Evolutionary conservation across 2,888 invertebrate species (phyloP), one percentile per base, ranked within the genome.

Genomic region (Quadroppia sp.): DNA sequence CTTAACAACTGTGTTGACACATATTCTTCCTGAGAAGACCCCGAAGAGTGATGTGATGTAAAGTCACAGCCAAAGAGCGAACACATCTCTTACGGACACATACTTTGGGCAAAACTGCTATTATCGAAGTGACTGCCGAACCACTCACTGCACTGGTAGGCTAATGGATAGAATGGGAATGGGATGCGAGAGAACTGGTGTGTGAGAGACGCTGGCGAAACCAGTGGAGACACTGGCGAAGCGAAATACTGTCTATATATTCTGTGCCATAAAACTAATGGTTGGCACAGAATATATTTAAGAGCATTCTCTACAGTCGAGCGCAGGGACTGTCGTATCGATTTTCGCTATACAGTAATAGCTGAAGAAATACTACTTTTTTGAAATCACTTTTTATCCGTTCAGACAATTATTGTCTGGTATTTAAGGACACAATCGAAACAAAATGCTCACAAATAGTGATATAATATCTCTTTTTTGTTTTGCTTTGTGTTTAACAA

Each of bases 1-100:
- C 36, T 61, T 30, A 61, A 61, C 61, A 61, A 61, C 61, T 61
- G 30, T 61, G 61, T 61, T 61, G 61, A 61, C 61, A 61, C 61
- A n/a, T 32, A 36, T 53, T 53, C 53, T 53, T 53, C 53, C 23
- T 61, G 20, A 13, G 20, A 28, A n/a, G n/a, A n/a, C n/a, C n/a
- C 32, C 23, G 32, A 32, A 61, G 32, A 61, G 32, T 61, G 20
- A 61, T 61, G 32, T 20, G 61, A 61, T 32, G 61, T 36, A 32
- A 61, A 61, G 61, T 61, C n/a, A 53, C 25, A 32, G 11, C 61
- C 32, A 61, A 61, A 61, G 61, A 61, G n/a, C 32, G 61, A 50
- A 50, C 50, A 20, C 61, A 61, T 61, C 30, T 61, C 61, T 61
- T 61, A 36, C 32, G 36, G 61, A 36, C 30, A 61, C 17, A 61